Evolutionary conservation across 2,888 invertebrate genomes (phyloP).

Genomic region (Ophraella communa): DNA sequence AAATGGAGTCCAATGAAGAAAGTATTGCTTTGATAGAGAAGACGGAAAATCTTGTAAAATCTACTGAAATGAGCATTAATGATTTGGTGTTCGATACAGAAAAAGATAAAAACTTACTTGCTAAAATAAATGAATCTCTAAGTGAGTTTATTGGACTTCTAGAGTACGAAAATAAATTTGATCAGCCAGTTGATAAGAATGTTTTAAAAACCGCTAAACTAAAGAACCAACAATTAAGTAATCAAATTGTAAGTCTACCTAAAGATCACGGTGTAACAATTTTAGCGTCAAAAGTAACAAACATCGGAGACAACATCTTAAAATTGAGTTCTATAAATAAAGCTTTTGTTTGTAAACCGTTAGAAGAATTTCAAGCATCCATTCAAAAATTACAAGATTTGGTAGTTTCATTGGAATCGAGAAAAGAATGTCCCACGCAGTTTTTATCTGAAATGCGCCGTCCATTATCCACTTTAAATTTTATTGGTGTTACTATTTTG

Average conservation of each 20-base stretch:
- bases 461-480: conserved; percentile 55
- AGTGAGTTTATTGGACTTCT: conserved; percentile 23
- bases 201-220: conserved; percentile 9
- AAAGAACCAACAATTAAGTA: conserved; percentile 5
- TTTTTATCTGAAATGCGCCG: conserved; percentile 51
- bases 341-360: conserved; percentile 35
- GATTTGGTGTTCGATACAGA: conserved; percentile 25
- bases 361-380: conserved; percentile 49
- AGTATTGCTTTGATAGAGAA: conserved; percentile 2
- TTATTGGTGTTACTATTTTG: conserved; percentile 52
- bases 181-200: conserved; percentile 13
- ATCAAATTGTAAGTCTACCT: conserved; percentile 27
- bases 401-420: conserved; percentile 40
- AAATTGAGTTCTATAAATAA: conserved; percentile 33
- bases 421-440: conserved; percentile 21
- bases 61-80: conserved; percentile 17
- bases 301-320: conserved; percentile 36
- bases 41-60: conserved; percentile 1
- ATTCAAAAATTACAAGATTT: conserved; percentile 53
- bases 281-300: conserved; percentile 34
- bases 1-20: conserved; percentile 28
- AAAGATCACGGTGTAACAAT: conserved; percentile 28
- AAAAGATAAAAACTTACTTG: conserved; percentile 23
- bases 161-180: conserved; percentile 10
- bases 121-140: conserved; percentile 19